Base-by-base conservation (phyloP, 2,888 invertebrate species). In the Acanthacorydalis orientalis region DNA sequence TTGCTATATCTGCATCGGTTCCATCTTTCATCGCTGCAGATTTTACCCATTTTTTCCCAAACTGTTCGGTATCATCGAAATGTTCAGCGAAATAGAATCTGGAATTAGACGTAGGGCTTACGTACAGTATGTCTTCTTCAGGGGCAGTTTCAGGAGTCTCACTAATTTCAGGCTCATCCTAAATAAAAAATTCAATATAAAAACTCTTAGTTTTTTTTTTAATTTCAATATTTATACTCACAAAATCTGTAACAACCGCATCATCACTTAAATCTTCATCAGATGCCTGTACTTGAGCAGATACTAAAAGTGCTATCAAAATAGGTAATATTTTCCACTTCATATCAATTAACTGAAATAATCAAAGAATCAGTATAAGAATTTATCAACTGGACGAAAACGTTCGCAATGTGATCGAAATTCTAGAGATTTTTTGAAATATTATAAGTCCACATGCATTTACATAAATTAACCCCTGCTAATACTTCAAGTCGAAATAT, bases 21-120 rank as follows among this genome's bases (percentile, higher is more conserved):
- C 77, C 80, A 54, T 91, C 89, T 64, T 96, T 96, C 63, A 89
- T 92, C 1, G 96, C 90, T 60, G 86, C 76, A 0, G 96, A 96
- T 53, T 78, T 73, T 1, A 87, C 69, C 96, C 97, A 97, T 44
- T 73, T 76, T 57, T 80, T 80, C 44, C 78, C 76, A 56, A 90
- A 88, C 12, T 70, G 69, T 9, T 72, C 72, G 37, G 69, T 63
- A 60, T 88, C 77, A 64, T 93, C 91, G 68, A 95, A 95, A 61
- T 88, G 80, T 57, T 95, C 93, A 0, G 83, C 77, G 49, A 95
- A 73, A 61, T 85, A 81, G 31, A 80, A 76, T 0, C 73, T 65
- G 51, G 73, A 73, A n/a, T 61, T 57, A 10, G 81, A 67, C 51
- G 69, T 66, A 0, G 92, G 92, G 57, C 85, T 85, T 43, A 72